Evolutionary conservation across 2,797 vertebrate species (phyloP), one percentile per base, ranked within the genome.

Genomic region (Typhlichthys subterraneus): DNA sequence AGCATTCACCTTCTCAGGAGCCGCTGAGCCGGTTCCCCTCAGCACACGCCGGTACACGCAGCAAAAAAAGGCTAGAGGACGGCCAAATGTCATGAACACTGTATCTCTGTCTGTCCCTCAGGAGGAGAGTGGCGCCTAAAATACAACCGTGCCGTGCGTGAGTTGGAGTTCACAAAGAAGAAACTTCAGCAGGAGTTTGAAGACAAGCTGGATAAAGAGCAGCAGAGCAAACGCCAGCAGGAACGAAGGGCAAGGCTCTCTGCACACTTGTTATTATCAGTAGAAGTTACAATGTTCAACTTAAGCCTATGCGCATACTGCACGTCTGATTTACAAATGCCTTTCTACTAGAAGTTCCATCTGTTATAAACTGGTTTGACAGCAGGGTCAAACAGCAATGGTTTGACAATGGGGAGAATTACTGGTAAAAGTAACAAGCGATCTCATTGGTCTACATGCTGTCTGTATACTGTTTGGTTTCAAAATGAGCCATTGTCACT

Each of bases 141-240:
- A 80, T 98, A 97, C 0, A 96, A 98, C 84, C 92, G 97, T 60
- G 95, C 95, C 0, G 67, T 97, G 70, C 90, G 97, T 64, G 97
- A 99, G 85, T 91, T 94, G 13, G 96, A 98, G 75, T 99, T 98
- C 88, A 95, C 91, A 81, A 97, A 96, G 90, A 98, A 99, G 81
- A 92, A 95, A 68, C 85, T 98, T 63, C 96, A 96, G 89, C 97
- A 99, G 88, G 97, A 99, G 82, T 92, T 95, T 79, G 97, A 99
- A 54, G 97, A 98, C 84, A 97, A 97, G 84, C 88, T 99, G 90
- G 97, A 99, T 72, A 94, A 92, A 57, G 97, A 99, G 80, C 95
- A 98, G 87, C 97, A 99, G 90, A 90, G 79, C 89, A 98, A n/a
- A 48, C 47, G 96, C 86, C 96, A 98, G 63, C 80, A 96, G 71